Percentiles rank a stretch among this genome's conserved stretches.
Conservation (phyloP, 2,888 invertebrate genomes). For the Julus scandinavius region DNA sequence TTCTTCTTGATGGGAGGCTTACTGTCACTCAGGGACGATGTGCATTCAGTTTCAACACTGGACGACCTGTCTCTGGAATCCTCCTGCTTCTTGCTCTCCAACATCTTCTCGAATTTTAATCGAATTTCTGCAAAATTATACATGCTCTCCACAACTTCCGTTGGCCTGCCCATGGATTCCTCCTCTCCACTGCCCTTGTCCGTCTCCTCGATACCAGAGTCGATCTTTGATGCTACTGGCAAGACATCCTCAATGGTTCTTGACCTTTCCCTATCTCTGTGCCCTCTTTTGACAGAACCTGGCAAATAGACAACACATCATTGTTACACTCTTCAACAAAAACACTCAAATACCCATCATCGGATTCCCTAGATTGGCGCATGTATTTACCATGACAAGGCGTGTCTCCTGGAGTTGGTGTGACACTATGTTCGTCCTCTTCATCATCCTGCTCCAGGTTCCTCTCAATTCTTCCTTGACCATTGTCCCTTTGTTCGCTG, state of each 20-base stretch:
- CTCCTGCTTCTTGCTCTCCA: slow-evolving; percentile 30
- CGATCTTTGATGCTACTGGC: not conserved
- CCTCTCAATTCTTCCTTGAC: not conserved
- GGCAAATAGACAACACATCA: not conserved
- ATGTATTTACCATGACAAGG: not conserved
- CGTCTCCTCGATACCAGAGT: slow-evolving; percentile 26
- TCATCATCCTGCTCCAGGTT: slow-evolving; percentile 18
- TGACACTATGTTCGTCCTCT: slow-evolving; percentile 48
- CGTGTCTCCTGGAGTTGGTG: slow-evolving; percentile 42
- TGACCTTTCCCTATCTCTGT: not conserved
- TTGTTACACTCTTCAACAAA: not conserved
- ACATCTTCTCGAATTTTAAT: slow-evolving; percentile 48
- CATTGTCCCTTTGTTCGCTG: slow-evolving; percentile 28
- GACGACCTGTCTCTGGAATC: slow-evolving; percentile 49
- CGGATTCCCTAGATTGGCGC: too few species aligned
- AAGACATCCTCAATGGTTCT: not conserved
- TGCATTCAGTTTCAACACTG: slow-evolving; percentile 49
- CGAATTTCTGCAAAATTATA: slow-evolving; percentile 53
- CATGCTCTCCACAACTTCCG: slow-evolving; percentile 54
- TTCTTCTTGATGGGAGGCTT: slow-evolving; percentile 35
- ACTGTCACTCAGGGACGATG: slow-evolving; percentile 14
- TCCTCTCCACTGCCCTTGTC: slow-evolving; percentile 19
- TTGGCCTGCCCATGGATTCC: not conserved
- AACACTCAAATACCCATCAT: not conserved
- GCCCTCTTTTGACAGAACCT: slow-evolving; percentile 8